Evolutionary conservation across 92 coral and sea anemone species (phyloP), one percentile per base, ranked within the genome.

Genomic region (Palythoa heliodiscus): DNA sequence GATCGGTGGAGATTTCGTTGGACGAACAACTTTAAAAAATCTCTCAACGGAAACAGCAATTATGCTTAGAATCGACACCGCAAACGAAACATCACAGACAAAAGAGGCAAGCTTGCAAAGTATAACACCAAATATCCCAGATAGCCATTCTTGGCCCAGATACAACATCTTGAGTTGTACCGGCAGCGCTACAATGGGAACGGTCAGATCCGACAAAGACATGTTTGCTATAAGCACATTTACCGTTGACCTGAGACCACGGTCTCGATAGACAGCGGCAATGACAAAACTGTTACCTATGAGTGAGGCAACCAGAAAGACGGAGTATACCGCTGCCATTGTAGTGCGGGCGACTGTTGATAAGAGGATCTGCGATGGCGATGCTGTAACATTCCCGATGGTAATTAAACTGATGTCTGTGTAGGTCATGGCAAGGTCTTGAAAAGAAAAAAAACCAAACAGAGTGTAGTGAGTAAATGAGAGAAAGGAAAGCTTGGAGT

Each of bases 201-300:
- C 11, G 81, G 23, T 24, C 47, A 76, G 25, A 76, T 76, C 81
- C 43, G 81, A 76, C 14, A 76, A 25, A 16, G 81, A 76, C 81
- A 76, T 76, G 50, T 76, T 76, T 35, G 24, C 81, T 76, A 76
- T 54, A 15, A 76, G 67, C 3, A 76, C 10, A 54, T 76, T 76
- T 58, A 76, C 68, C 67, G 81, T 54, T 54, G 81, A 52, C 39
- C 81, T 54, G 5, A 76, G 24, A 54, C 50, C 67, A 6, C 81
- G 81, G 67, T 76, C 43, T 43, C 81, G 81, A 52, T 76, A 76
- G 40, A 76, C 81, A 76, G 68, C 81, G 16, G 66, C 67, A 39
- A 76, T 54, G 81, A 76, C 81, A 54, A 76, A 76, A 24, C 81
- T 15, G 63, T 76, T 76, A 11, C 81, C 81, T 10, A 76, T n/a